phyloP scores from a whole-genome alignment of 1,140 invertebrate species.

The Magallana ariakensis region DNA sequence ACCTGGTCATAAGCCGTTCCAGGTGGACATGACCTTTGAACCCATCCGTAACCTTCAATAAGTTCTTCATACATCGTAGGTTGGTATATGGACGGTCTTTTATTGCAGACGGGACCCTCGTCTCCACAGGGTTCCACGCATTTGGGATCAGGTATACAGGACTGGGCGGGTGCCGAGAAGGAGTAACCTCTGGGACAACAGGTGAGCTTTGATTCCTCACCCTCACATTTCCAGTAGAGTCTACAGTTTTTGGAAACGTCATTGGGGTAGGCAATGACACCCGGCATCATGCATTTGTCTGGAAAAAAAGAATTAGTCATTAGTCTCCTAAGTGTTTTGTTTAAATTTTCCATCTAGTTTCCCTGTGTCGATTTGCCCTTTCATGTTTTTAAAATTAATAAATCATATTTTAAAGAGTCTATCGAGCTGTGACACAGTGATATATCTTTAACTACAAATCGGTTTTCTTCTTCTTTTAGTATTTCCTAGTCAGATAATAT shows the following conservation, averaged over 20 bases:
- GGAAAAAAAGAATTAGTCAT: not conserved
- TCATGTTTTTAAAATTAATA: no score
- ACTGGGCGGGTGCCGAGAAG: not conserved
- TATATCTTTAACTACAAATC: no score
- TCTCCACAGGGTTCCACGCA: conserved; percentile 32
- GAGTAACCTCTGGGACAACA: conserved; percentile 45
- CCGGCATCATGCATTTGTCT: conserved; percentile 54
- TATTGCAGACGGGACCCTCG: conserved; percentile 20
- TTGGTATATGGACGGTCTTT: not conserved
- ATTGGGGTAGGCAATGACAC: conserved; percentile 51
- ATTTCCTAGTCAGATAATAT: no score
- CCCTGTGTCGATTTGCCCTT: no score
- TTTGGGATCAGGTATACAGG: not conserved
- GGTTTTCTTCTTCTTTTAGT: no score
- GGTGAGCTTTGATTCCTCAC: conserved; percentile 36
- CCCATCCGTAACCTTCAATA: conserved; percentile 39
- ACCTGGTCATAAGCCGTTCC: conserved; percentile 16
- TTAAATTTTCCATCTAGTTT: no score
- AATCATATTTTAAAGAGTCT: no score
- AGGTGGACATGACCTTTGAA: conserved; percentile 36
- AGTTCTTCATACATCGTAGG: conserved; percentile 27
- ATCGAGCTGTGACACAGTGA: no score
- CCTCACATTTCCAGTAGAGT: conserved; percentile 44
- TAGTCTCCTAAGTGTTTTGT: no score
- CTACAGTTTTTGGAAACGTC: conserved; percentile 29